Base-by-base conservation (phyloP, 2,888 invertebrate species). In the Cistogaster globosa region DNA sequence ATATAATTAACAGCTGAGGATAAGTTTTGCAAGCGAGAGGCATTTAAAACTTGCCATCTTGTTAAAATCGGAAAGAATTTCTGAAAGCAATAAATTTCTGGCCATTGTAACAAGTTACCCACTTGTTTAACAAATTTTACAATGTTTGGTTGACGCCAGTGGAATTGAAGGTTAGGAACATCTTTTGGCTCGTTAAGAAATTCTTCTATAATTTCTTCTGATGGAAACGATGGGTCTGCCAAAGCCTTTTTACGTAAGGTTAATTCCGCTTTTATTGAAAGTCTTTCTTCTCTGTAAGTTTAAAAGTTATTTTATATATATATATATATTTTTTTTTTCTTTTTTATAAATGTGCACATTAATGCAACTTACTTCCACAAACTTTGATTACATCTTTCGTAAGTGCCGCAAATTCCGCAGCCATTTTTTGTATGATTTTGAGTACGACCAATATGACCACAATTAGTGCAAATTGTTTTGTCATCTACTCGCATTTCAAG, bases 51-150 rank as follows among this genome's bases (percentile, higher is more conserved):
- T 89, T 96, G 96, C 96, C 96, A 97, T 87, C 97, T 94, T 0
- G 96, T 96, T 26, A 96, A 90, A 58, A 97, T 90, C 0, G 97
- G 96, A 79, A 97, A 93, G 87, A 96, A 95, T 91, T 97, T 97
- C 88, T 96, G 95, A 86, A 97, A 95, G 53, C 95, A 94, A 90
- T 97, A 97, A 42, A 95, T 93, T 89, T 96, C 95, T 3, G 95
- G 94, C 97, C 97, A 97, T 86, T 94, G 94, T 71, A 97, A 91
- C 88, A 95, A 94, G 80, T 93, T 93, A 0, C 93, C 93, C 92
- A 96, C 94, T 87, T 96, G 94, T 91, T 94, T 94, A 88, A 96
- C 93, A 92, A 97, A 96, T 89, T 95, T 94, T 14, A 94, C 93
- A 63, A 96, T 90, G 91, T 95, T 94, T 0, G 97, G 97, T 87